A percentile compares a stretch with the other conserved stretches of the same genome.
Evolutionary conservation across 2,888 invertebrate genomes (phyloP).

Genomic region (Drosophila eohydei): DNA sequence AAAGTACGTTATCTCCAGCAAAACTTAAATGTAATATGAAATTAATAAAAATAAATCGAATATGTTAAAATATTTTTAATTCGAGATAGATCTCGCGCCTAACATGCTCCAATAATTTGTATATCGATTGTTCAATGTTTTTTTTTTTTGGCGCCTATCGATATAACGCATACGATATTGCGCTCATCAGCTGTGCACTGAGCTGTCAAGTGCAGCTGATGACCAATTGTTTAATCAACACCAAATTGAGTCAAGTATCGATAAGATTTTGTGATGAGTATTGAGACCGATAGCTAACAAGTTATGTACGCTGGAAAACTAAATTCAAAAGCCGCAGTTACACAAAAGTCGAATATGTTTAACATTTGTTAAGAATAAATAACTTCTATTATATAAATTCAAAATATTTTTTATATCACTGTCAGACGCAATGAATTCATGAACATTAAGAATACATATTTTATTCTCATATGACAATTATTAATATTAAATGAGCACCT

Average conservation of each 20-base stretch:
- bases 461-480: not conserved
- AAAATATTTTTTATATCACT: not conserved
- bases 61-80: not conserved
- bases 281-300: not conserved
- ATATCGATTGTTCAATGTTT: not conserved
- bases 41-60: not conserved
- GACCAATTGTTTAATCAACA: not conserved
- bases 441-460: not conserved
- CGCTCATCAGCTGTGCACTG: constrained; percentile 29
- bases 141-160: not conserved
- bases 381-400: too few species aligned
- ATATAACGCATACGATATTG: constrained; percentile 4
- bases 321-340: not conserved
- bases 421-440: not conserved
- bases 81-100: not conserved
- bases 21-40: not conserved
- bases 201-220: constrained; percentile 15
- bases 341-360: not conserved
- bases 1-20: not conserved
- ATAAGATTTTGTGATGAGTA: not conserved
- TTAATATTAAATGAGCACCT: not conserved
- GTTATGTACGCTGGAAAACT: not conserved
- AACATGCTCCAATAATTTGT: not conserved
- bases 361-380: not conserved
- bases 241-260: not conserved